Percentiles rank a stretch among this genome's conserved stretches.
These are phyloP conservation scores for Tribolium castaneum DNA, from an alignment of 1,140 invertebrate species.

Conservation along the genomic window DNA sequence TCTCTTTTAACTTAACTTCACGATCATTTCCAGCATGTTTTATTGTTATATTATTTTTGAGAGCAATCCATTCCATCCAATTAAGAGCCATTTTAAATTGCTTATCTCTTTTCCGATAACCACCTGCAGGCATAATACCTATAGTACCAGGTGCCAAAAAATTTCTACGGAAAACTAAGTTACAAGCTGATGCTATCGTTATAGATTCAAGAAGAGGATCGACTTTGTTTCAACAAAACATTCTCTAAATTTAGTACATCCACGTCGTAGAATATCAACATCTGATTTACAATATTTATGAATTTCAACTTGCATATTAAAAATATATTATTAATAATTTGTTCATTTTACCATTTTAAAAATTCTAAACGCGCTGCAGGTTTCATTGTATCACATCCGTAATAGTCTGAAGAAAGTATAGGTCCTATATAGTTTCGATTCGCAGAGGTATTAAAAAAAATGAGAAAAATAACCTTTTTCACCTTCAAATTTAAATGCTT, in stretches of 20 bases:
- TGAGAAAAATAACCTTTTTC: conserved; percentile 53
- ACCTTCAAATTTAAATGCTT: conserved; percentile 45
- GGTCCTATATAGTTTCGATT: conserved; percentile 51
- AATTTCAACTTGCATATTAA: conserved; percentile 49
- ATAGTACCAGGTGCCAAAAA: conserved; percentile 40
- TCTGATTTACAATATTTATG: conserved; percentile 46
- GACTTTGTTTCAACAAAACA: background rate
- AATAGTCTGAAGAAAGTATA: conserved; percentile 42
- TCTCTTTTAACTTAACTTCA: background rate
- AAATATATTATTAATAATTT: conserved; percentile 43
- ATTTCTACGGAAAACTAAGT: conserved; percentile 45
- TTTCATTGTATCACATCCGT: conserved; percentile 44
- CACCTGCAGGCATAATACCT: conserved; percentile 36
- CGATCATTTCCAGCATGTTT: background rate
- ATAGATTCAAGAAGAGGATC: conserved; percentile 32
- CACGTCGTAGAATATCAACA: conserved; percentile 41
- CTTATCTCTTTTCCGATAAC: background rate
- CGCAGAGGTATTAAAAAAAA: conserved; percentile 47
- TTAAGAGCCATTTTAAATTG: background rate
- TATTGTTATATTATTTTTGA: background rate
- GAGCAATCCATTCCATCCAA: background rate
- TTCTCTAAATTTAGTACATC: conserved; percentile 41
- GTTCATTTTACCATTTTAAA: conserved; percentile 44
- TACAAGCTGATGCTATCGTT: conserved; percentile 43
- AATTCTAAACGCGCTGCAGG: conserved; percentile 17